Percentiles rank a stretch among this genome's conserved stretches.
These are phyloP conservation scores for Apis florea DNA, from an alignment of 1,140 invertebrate species.

Conservation along the genomic window DNA sequence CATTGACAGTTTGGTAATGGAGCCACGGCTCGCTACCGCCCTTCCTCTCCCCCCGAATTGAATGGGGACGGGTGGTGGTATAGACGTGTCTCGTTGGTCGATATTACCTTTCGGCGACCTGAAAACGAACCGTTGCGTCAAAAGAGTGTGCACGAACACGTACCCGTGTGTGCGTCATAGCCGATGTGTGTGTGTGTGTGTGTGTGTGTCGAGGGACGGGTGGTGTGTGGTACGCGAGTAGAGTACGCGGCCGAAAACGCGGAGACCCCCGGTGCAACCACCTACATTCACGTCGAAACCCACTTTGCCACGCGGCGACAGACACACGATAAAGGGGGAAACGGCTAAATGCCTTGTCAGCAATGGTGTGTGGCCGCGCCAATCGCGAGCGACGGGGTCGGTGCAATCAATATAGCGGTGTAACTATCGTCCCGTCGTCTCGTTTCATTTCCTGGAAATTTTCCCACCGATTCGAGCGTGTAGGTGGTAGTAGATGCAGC, in stretches of 20 bases:
- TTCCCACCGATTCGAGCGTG: not conserved
- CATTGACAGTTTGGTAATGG: constrained; percentile 60
- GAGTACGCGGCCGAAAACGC: constrained; percentile 29
- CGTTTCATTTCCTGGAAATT: constrained; percentile 18
- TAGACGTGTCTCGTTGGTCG: constrained; percentile 59
- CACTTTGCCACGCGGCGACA: constrained; percentile 59
- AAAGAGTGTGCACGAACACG: constrained; percentile 34
- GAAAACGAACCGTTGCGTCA: constrained; percentile 52
- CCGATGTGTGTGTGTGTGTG: not conserved
- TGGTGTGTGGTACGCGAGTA: not conserved
- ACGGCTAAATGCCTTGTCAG: constrained; percentile 72
- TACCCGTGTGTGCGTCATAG: not conserved
- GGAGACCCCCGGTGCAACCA: constrained; percentile 40
- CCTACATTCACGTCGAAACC: constrained; percentile 59
- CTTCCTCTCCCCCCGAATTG: constrained; percentile 33
- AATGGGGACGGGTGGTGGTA: constrained; percentile 53
- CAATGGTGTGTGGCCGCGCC: constrained; percentile 45
- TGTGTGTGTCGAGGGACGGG: not conserved
- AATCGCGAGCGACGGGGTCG: constrained; percentile 51
- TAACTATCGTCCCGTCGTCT: constrained; percentile 1
- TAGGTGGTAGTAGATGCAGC: no score
- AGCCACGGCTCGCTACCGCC: constrained; percentile 36
- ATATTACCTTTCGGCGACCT: constrained; percentile 65
- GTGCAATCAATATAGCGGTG: constrained; percentile 63
- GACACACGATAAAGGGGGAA: constrained; percentile 71